phyloP scores from a whole-genome alignment of 2,113 vertebrate genomes.

The Dasyornis broadbenti region DNA sequence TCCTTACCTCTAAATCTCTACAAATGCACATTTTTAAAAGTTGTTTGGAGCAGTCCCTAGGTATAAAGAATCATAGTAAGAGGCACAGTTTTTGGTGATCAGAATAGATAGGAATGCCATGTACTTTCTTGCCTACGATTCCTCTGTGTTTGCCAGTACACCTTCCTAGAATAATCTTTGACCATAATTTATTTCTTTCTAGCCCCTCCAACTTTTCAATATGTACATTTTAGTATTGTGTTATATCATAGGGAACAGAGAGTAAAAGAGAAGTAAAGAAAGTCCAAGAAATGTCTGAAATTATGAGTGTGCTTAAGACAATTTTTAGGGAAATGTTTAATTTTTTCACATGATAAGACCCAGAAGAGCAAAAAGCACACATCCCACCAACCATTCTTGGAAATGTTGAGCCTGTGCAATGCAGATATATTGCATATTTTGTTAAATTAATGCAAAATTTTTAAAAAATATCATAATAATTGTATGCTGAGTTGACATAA shows the following conservation, averaged over 20 bases:
- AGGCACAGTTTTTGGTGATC: background rate
- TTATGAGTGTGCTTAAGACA: background rate
- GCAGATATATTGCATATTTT: background rate
- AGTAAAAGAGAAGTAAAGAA: background rate
- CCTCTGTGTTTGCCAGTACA: background rate
- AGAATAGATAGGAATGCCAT: background rate
- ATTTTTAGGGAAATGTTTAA: background rate
- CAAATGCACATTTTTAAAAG: background rate
- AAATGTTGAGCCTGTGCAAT: background rate
- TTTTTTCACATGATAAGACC: background rate
- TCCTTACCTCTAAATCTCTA: background rate
- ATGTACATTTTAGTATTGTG: background rate
- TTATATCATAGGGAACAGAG: background rate
- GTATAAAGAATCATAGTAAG: background rate
- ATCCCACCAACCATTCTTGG: background rate
- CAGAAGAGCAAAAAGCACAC: rapidly evolving
- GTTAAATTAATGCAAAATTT: background rate
- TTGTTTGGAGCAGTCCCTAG: background rate
- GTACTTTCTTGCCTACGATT: background rate
- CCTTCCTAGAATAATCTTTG: background rate
- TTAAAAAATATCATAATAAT: background rate
- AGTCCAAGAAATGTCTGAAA: background rate
- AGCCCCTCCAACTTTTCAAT: background rate
- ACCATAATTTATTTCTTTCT: background rate
- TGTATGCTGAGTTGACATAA: background rate